Percentiles rank a stretch among this genome's conserved stretches.
These are phyloP conservation scores for Chromobotia macracanthus DNA, from an alignment of 2,797 vertebrate genomes.

Conservation along the genomic window DNA sequence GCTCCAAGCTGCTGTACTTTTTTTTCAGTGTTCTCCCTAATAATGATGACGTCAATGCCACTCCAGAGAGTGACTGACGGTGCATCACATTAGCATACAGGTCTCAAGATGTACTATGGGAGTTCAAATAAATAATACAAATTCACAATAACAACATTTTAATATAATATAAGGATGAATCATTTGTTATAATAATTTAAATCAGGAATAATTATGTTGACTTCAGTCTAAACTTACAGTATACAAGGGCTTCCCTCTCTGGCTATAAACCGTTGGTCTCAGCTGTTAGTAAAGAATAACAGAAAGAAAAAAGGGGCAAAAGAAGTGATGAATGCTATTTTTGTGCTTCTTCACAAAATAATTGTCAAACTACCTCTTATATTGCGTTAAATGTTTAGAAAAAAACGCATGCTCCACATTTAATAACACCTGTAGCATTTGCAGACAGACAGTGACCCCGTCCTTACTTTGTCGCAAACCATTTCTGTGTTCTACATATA, in stretches of 20 bases:
- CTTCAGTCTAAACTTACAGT: constrained; percentile 61
- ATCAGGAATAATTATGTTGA: not conserved
- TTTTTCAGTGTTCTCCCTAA: constrained; percentile 86
- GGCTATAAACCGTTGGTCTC: constrained; percentile 45
- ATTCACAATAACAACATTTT: not conserved
- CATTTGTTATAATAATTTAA: constrained; percentile 2
- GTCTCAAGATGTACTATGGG: constrained; percentile 81
- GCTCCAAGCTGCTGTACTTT: constrained; percentile 74
- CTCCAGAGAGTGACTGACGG: constrained; percentile 84
- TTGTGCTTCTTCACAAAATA: not conserved
- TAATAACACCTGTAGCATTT: not conserved
- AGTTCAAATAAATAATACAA: not conserved
- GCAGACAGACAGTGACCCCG: not conserved
- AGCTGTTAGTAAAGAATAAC: constrained; percentile 55
- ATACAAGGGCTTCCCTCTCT: constrained; percentile 63
- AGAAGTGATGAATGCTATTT: not conserved
- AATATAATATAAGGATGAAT: not conserved
- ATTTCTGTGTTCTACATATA: not conserved
- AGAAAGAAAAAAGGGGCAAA: not conserved
- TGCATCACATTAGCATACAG: constrained; percentile 88
- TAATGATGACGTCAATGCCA: constrained; percentile 86
- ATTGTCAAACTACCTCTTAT: not conserved
- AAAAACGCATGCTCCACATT: not conserved
- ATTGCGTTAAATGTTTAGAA: not conserved
- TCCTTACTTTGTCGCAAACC: not conserved